Evolutionary conservation across 92 coral and sea anemone species (phyloP), one percentile per base, ranked within the genome.

Genomic region (Diadumene lineata): DNA sequence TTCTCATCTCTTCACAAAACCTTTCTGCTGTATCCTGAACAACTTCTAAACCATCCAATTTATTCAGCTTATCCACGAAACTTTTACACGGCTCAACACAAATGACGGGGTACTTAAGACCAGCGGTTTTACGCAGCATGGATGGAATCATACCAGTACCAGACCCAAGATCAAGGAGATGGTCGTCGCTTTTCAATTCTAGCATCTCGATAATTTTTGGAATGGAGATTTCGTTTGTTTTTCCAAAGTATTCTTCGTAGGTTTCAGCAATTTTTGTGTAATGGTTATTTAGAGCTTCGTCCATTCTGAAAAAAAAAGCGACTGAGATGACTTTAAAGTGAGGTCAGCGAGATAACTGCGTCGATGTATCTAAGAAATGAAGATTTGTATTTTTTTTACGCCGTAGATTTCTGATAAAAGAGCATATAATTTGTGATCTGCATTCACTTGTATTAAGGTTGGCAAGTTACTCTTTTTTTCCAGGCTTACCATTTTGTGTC

Each of bases 51-150:
- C 77, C 66, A 34, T 72, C 65, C 62, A 72, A 29, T 28, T 56
- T 53, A 66, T 58, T 0, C 13, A 58, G 64, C 0, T 55, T 28
- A 31, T 72, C 44, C 16, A 22, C 11, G 17, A 72, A 56, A 16
- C 43, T 58, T 9, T 32, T 25, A 57, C 77, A 72, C 23, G 77
- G 77, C 29, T 72, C 77, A 9, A 72, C 65, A 31, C 77, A 55
- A 30, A 53, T 72, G 63, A 72, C 67, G 10, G 77, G 77, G 15
- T 57, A 30, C 66, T 56, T 56, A n/a, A 72, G 23, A 13, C 50
- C 77, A 13, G 57, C 77, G 38, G 16, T 31, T 11, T 34, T 56
- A 38, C 77, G 57, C n/a, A 72, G 18, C 48, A 72, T 17, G 31
- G 23, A 30, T 4, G 50, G 50, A 25, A 31, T 21, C 32, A 6